These are phyloP conservation scores for Brevipalpus yothersi DNA, from an alignment of 1,140 invertebrate genomes.

Conservation along the genomic window DNA sequence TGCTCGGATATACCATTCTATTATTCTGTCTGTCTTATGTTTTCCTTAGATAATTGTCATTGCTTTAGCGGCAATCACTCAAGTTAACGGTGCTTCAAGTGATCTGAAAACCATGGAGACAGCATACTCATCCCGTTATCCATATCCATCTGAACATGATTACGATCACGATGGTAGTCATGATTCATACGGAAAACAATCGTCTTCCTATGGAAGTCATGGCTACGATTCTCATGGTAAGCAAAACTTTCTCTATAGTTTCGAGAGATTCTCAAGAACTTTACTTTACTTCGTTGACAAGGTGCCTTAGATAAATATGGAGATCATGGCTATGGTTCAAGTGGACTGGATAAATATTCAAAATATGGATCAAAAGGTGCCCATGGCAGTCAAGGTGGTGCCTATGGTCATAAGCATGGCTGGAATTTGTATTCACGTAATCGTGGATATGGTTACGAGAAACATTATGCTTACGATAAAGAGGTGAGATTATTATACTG, in stretches of 20 bases:
- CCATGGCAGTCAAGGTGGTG: neutral
- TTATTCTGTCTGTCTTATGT: neutral
- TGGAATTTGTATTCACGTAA: slow-evolving; percentile 9
- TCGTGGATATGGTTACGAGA: slow-evolving; percentile 14
- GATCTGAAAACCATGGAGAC: neutral
- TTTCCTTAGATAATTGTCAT: neutral
- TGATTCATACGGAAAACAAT: neutral
- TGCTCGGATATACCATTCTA: too few relatives aligned
- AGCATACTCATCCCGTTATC: neutral
- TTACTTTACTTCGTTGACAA: neutral
- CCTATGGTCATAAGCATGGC: slow-evolving; percentile 3
- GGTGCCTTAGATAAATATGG: slow-evolving; percentile 5
- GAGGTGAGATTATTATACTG: neutral
- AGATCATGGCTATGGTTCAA: slow-evolving; percentile 2
- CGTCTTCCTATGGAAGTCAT: neutral
- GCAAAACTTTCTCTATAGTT: neutral
- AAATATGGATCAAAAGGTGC: slow-evolving; percentile 1
- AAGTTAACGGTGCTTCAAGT: neutral
- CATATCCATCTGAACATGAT: neutral
- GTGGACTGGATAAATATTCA: neutral
- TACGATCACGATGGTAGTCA: neutral
- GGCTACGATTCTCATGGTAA: neutral
- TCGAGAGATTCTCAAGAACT: neutral
- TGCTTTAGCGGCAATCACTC: neutral
- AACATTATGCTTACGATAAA: slow-evolving; percentile 14